Percentiles rank a stretch among this genome's conserved stretches.
Evolutionary conservation across 2,797 vertebrate species (phyloP).

Genomic region (Eulemur coronatus): DNA sequence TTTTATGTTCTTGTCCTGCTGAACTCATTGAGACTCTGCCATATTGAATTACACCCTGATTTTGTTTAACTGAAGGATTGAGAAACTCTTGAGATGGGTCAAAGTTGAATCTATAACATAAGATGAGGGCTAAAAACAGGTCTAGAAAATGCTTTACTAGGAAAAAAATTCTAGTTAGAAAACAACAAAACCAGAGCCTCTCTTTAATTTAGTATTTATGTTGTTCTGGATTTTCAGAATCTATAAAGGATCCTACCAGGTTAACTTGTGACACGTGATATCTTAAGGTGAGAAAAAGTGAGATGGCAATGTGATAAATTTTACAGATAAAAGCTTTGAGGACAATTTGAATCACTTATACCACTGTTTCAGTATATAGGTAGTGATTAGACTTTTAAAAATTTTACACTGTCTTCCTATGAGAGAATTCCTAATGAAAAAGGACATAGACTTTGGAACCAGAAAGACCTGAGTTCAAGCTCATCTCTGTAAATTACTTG

Average conservation of each 20-base stretch:
- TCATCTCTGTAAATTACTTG: background rate
- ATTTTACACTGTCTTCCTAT: background rate
- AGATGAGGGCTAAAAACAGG: background rate
- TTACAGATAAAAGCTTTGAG: background rate
- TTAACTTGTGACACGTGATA: background rate
- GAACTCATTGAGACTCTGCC: background rate
- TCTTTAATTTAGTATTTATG: background rate
- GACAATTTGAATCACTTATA: background rate
- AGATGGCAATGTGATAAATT: constrained; percentile 19
- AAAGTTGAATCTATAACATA: constrained; percentile 15
- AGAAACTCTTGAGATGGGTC: background rate
- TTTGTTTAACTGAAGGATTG: background rate
- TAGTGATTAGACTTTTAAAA: background rate
- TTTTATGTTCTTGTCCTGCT: background rate
- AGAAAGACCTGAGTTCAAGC: background rate
- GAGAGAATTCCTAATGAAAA: constrained; percentile 30
- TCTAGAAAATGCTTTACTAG: constrained; percentile 20
- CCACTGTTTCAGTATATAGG: background rate
- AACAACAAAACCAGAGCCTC: background rate
- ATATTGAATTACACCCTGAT: background rate
- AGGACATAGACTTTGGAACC: constrained; percentile 19
- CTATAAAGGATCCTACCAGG: background rate
- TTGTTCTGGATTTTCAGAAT: constrained; percentile 17
- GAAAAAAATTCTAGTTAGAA: background rate
- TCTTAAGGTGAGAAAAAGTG: constrained; percentile 9